phyloP scores from a whole-genome alignment of 2,113 vertebrate species.

The Cranoglanis bouderius region DNA sequence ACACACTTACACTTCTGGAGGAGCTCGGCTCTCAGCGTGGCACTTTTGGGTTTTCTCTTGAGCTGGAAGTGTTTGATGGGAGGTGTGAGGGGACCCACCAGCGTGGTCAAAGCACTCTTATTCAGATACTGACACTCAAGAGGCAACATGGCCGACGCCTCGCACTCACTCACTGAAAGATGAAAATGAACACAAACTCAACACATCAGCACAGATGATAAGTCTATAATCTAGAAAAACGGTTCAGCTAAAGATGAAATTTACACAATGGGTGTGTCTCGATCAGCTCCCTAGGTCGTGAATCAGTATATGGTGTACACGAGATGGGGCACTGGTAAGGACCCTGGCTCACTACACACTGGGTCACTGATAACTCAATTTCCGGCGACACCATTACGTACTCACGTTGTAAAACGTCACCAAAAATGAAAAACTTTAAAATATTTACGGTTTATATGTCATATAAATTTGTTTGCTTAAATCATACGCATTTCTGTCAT shows the following conservation, averaged over 20 bases:
- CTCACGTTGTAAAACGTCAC: too few species aligned
- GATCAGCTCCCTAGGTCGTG: too few species aligned
- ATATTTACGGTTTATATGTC: too few species aligned
- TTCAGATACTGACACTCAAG: constrained; percentile 97
- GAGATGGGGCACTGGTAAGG: too few species aligned
- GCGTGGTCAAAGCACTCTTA: constrained; percentile 91
- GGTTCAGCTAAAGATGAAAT: not conserved
- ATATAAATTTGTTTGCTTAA: too few species aligned
- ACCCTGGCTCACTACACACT: too few species aligned
- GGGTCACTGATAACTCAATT: too few species aligned
- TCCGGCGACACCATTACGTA: too few species aligned
- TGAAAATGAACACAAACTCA: not conserved
- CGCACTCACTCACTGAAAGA: constrained; percentile 88
- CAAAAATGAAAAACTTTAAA: too few species aligned
- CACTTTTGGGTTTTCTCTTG: constrained; percentile 97
- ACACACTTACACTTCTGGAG: constrained; percentile 91
- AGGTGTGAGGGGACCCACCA: constrained; percentile 93
- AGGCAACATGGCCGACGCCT: constrained; percentile 93
- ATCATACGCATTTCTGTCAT: too few species aligned
- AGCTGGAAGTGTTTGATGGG: constrained; percentile 98
- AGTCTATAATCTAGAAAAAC: not conserved
- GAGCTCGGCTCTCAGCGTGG: constrained; percentile 93
- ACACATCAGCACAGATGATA: not conserved
- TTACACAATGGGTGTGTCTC: not conserved
- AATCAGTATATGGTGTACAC: too few species aligned